Percentiles rank a stretch among this genome's conserved stretches.
These are phyloP conservation scores for Oryzias sinensis DNA, from an alignment of 2,797 vertebrate genomes.

Conservation along the genomic window DNA sequence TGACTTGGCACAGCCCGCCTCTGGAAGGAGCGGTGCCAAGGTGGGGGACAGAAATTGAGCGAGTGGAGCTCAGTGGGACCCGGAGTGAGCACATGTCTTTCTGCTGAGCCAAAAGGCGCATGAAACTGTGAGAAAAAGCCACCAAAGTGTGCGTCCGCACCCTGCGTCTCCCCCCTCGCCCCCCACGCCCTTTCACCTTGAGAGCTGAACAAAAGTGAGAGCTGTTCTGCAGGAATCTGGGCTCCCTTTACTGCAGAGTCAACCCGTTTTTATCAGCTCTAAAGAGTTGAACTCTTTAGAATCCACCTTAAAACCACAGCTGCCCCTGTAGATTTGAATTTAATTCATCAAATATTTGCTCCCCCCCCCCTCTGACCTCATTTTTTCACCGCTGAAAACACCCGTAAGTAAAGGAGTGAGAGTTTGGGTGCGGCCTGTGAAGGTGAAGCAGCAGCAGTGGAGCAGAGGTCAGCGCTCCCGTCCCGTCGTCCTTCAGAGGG, in stretches of 20 bases:
- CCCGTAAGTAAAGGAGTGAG: no score
- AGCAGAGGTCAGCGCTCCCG: slow-evolving; percentile 68
- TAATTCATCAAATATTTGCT: not conserved
- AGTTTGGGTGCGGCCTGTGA: slow-evolving; percentile 10
- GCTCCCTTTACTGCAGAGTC: not conserved
- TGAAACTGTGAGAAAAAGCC: slow-evolving; percentile 61
- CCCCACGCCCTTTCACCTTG: slow-evolving; percentile 46
- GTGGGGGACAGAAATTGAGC: slow-evolving; percentile 74
- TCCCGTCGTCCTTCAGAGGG: slow-evolving; percentile 78
- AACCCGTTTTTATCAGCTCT: not conserved
- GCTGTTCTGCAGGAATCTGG: not conserved
- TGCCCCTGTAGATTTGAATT: no score
- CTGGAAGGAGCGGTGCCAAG: slow-evolving; percentile 73
- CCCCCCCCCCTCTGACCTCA: no score
- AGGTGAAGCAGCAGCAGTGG: slow-evolving; percentile 28
- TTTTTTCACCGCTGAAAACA: no score
- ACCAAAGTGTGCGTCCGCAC: slow-evolving; percentile 34
- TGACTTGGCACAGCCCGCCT: slow-evolving; percentile 67
- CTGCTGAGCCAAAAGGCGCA: slow-evolving; percentile 72
- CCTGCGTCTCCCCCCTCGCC: slow-evolving; percentile 17
- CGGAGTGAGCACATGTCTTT: slow-evolving; percentile 78
- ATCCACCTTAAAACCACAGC: no score
- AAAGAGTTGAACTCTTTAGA: not conserved
- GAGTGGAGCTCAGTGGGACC: slow-evolving; percentile 77
- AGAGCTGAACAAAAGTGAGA: slow-evolving; percentile 14